A percentile compares a stretch with the other conserved stretches of the same genome.
Conservation (phyloP, 2,888 invertebrate species). For the Drosophila buzzatii region DNA sequence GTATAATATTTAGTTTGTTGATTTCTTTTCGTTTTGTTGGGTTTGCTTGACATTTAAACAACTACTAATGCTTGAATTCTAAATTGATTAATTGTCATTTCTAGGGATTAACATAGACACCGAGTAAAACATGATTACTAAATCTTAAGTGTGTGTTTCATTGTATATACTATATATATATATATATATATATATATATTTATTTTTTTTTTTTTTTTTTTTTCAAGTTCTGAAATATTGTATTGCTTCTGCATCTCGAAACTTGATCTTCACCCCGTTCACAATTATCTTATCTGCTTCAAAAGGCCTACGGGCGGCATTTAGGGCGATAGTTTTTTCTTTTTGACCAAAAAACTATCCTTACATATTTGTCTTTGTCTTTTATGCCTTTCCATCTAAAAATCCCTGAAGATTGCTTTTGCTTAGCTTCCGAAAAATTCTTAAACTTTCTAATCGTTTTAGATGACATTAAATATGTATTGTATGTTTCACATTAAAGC, state of each 20-base stretch:
- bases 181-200: not conserved
- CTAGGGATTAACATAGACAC: constrained; percentile 76
- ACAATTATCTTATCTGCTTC: constrained; percentile 43
- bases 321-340: constrained; percentile 61
- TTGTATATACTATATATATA: constrained; percentile 6
- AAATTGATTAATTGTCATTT: constrained; percentile 63
- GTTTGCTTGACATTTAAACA: constrained; percentile 43
- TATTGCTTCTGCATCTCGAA: constrained; percentile 47
- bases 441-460: constrained; percentile 32
- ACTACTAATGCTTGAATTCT: constrained; percentile 68
- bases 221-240: constrained; percentile 28
- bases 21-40: constrained; percentile 24
- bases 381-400: constrained; percentile 58
- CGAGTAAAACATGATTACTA: constrained; percentile 74
- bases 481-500: constrained; percentile 60
- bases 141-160: constrained; percentile 28
- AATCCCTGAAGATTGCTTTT: constrained; percentile 81
- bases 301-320: constrained; percentile 80
- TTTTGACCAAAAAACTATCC: constrained; percentile 42
- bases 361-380: constrained; percentile 37
- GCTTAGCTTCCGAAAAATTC: constrained; percentile 39
- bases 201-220: constrained; percentile 1
- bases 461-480: constrained; percentile 57
- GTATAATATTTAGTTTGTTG: constrained; percentile 4
- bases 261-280: constrained; percentile 11